These are phyloP conservation scores for Liolophura sinensis DNA, from an alignment of 1,140 invertebrate species.

Conservation along the genomic window DNA sequence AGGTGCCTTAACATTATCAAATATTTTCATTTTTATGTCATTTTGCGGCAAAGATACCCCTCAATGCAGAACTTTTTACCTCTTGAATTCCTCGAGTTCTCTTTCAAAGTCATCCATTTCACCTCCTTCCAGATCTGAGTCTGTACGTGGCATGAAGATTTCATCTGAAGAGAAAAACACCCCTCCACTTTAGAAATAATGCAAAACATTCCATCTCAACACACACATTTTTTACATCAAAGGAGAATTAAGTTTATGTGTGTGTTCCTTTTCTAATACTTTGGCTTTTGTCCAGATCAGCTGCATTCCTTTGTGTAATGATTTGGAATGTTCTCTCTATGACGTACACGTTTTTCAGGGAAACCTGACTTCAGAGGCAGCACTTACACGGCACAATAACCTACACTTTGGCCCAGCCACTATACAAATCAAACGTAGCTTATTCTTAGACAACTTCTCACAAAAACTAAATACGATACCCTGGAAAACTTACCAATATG, in stretches of 20 bases:
- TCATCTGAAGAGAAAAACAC: conserved; percentile 66
- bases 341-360: too few species aligned
- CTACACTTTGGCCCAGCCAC: background rate
- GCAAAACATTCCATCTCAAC: too few species aligned
- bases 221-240: too few species aligned
- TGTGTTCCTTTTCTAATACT: too few species aligned
- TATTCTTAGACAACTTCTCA: too few species aligned
- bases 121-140: conserved; percentile 68
- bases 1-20: background rate
- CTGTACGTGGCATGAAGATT: conserved; percentile 77
- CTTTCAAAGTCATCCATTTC: conserved; percentile 76
- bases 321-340: too few species aligned
- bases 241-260: too few species aligned
- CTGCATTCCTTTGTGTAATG: too few species aligned
- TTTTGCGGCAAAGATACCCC: too few species aligned
- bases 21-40: conserved; percentile 1
- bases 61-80: conserved; percentile 39
- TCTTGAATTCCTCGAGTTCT: conserved; percentile 78
- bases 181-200: background rate
- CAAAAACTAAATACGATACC: background rate
- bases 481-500: conserved; percentile 30
- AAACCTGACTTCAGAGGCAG: too few species aligned
- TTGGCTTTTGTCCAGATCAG: too few species aligned
- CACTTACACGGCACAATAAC: too few species aligned
- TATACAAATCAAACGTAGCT: background rate